phyloP scores from a whole-genome alignment of 2,888 invertebrate species.

The Allolobophora icterica region DNA sequence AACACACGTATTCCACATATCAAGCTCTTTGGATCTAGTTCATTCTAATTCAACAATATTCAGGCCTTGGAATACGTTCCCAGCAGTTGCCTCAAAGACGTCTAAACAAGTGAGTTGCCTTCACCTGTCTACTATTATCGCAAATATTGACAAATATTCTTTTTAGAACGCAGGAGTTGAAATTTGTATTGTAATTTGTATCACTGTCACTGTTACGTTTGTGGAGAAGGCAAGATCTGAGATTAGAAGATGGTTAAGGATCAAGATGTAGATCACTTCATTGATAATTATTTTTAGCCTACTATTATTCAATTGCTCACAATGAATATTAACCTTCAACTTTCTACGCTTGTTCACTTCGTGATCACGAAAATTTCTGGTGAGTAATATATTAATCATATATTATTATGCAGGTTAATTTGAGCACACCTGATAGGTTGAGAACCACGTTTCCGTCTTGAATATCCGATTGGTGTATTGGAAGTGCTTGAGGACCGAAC shows the following conservation, averaged over 20 bases:
- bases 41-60: neutral
- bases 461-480: constrained; percentile 24
- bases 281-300: neutral
- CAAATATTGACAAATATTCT: too few relatives aligned
- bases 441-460: neutral
- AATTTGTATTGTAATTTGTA: too few relatives aligned
- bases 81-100: too few relatives aligned
- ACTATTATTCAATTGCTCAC: neutral
- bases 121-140: too few relatives aligned
- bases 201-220: neutral
- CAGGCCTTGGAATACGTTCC: too few relatives aligned
- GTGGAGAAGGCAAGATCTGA: too few relatives aligned
- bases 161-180: too few relatives aligned
- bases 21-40: neutral
- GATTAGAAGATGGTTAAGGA: neutral
- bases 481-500: constrained; percentile 31
- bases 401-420: neutral
- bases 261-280: neutral
- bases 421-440: neutral
- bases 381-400: neutral
- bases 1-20: neutral
- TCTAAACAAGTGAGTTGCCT: too few relatives aligned
- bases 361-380: too few relatives aligned
- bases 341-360: neutral
- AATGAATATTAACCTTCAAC: neutral